Percentiles rank a stretch among this genome's conserved stretches.
Conservation (phyloP, 2,888 invertebrate species). For the Mesorhabditis belari region DNA sequence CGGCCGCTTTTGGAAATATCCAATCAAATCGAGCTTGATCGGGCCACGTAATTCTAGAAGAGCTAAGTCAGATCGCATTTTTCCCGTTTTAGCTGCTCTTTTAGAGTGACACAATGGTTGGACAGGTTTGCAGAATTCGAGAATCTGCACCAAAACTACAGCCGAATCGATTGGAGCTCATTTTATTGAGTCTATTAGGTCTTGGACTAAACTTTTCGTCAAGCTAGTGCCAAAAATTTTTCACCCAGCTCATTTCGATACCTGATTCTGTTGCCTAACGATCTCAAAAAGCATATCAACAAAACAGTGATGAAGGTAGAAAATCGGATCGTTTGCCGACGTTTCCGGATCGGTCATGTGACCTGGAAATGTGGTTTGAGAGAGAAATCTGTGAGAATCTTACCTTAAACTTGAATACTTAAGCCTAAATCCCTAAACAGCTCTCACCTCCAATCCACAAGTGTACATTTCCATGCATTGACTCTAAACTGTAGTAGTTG, state of each 20-base stretch:
- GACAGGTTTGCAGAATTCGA: no score
- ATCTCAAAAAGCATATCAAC: slow-evolving; percentile 53
- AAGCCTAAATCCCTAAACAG: not conserved
- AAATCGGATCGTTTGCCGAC: slow-evolving; percentile 53
- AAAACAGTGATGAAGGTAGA: slow-evolving; percentile 54
- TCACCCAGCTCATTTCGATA: not conserved
- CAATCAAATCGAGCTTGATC: no score
- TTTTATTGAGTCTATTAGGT: no score
- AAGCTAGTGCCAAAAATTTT: not conserved
- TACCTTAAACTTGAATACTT: no score
- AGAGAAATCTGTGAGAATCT: no score
- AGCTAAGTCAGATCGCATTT: no score
- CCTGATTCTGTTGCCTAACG: slow-evolving; percentile 22
- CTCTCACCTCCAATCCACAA: slow-evolving; percentile 41
- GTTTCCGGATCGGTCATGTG: slow-evolving; percentile 36
- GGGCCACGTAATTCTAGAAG: no score
- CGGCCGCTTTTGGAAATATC: no score
- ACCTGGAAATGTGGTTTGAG: slow-evolving; percentile 3
- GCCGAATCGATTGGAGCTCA: no score
- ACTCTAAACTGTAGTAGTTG: slow-evolving; percentile 35
- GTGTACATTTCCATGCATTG: slow-evolving; percentile 43
- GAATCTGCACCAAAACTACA: no score
- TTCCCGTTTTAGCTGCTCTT: no score
- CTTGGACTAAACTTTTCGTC: not conserved
- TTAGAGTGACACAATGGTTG: no score